phyloP scores from a whole-genome alignment of 2,888 invertebrate genomes.

The Temnothorax ravouxi region DNA sequence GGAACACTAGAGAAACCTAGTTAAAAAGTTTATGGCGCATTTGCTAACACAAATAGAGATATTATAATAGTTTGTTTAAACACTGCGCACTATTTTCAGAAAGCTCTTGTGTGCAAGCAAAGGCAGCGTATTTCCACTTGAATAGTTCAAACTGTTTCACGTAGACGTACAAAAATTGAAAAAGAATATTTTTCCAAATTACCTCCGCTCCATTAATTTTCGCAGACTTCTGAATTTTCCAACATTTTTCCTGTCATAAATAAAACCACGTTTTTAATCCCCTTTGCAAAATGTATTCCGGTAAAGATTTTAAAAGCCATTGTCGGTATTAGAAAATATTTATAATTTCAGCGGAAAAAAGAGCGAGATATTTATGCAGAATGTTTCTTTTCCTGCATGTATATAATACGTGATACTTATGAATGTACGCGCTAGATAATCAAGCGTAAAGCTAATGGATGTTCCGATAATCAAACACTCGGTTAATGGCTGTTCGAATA shows the following conservation, averaged over 20 bases:
- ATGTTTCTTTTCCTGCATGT: conserved; percentile 1
- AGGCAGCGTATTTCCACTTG: background rate
- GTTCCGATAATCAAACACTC: conserved; percentile 47
- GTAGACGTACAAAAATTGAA: background rate
- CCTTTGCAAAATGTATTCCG: background rate
- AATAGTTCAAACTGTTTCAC: conserved; percentile 15
- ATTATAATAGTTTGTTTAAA: conserved; percentile 16
- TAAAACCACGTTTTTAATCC: background rate
- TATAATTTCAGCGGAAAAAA: background rate
- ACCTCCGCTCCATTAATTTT: conserved; percentile 16
- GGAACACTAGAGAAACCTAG: background rate
- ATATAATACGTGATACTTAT: conserved; percentile 23
- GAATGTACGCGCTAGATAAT: conserved; percentile 31
- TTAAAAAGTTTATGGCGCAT: background rate
- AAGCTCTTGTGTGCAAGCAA: background rate
- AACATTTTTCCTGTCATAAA: background rate
- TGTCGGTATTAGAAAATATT: conserved; percentile 24
- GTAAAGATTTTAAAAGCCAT: conserved; percentile 18
- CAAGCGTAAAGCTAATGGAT: conserved; percentile 49
- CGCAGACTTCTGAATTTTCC: background rate
- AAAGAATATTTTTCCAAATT: conserved; percentile 13
- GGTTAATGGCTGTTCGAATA: conserved; percentile 48
- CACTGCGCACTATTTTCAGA: background rate
- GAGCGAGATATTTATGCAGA: conserved; percentile 17
- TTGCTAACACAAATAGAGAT: background rate